Conservation (phyloP, 2,113 vertebrate genomes). For the Fukomys damarensis region DNA sequence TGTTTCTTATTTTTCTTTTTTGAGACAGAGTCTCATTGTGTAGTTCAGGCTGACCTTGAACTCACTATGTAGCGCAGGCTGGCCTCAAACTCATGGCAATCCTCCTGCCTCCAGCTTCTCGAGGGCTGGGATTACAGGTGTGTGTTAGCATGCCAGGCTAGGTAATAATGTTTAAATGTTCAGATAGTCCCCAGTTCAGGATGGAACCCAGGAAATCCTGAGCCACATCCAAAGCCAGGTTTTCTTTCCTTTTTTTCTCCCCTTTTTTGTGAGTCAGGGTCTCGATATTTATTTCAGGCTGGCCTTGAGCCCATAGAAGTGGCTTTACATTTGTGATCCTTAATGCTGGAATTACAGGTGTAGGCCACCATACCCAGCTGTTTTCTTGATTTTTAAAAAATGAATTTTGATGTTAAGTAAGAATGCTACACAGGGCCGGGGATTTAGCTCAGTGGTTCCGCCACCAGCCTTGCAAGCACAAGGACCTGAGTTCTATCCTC, state of each 20-base stretch:
- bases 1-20: not conserved
- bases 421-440: not conserved
- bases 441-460: no score
- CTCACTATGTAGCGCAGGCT: not conserved
- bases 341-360: not conserved
- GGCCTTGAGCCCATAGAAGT: not conserved
- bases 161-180: conserved; percentile 35
- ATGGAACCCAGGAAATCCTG: not conserved
- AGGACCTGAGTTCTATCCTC: no score
- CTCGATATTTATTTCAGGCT: not conserved
- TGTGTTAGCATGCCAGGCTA: not conserved
- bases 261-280: not conserved
- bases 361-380: not conserved
- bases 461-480: no score
- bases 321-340: no score
- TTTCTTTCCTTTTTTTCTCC: not conserved
- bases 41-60: not conserved
- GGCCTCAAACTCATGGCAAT: not conserved
- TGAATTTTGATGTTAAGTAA: conserved; percentile 25
- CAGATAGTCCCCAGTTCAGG: not conserved
- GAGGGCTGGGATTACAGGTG: not conserved
- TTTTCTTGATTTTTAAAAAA: not conserved
- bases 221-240: not conserved
- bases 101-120: not conserved
- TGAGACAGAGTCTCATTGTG: not conserved